These are phyloP conservation scores for Choloepus hoffmanni DNA, from an alignment of 2,113 vertebrate species.

Conservation along the genomic window DNA sequence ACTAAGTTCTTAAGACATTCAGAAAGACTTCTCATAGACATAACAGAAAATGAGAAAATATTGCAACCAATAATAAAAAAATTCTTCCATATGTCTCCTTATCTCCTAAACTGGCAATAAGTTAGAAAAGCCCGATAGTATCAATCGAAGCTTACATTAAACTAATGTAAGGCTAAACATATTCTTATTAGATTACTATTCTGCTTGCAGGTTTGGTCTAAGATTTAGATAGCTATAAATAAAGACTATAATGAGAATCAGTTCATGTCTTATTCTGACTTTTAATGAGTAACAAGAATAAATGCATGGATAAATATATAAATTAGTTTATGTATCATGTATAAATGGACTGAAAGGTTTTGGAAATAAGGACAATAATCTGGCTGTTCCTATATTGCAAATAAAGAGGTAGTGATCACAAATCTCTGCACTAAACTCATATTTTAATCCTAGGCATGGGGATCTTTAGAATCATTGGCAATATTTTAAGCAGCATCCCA, in stretches of 20 bases:
- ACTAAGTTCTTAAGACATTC: not conserved
- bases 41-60: not conserved
- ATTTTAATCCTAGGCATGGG: not conserved
- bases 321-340: not conserved
- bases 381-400: not conserved
- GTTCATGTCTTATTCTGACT: not conserved
- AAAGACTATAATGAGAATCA: not conserved
- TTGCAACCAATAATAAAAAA: not conserved
- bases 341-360: not conserved
- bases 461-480: constrained; percentile 29
- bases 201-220: not conserved
- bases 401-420: not conserved
- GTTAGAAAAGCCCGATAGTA: not conserved
- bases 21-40: not conserved
- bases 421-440: not conserved
- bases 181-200: not conserved
- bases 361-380: not conserved
- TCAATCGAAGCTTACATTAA: not conserved
- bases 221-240: not conserved
- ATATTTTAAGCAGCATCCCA: constrained; percentile 45
- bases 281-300: not conserved
- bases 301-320: not conserved
- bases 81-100: not conserved
- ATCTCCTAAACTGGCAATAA: not conserved
- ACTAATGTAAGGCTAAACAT: not conserved